Evolutionary conservation across 1,140 invertebrate species (phyloP), one percentile per base, ranked within the genome.

Genomic region (Frieseomelitta varia): DNA sequence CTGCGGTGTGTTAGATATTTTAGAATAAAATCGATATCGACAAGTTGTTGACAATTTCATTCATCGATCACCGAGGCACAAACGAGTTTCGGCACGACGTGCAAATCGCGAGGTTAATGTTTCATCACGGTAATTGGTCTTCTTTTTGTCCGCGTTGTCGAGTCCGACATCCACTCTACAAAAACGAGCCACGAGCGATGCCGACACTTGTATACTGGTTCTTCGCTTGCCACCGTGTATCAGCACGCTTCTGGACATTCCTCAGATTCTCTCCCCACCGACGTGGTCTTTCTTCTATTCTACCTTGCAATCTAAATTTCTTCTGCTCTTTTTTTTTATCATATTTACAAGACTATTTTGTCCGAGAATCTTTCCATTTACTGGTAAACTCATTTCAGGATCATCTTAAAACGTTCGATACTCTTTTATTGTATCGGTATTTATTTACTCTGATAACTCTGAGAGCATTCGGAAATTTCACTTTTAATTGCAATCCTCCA

Each of bases 71-170:
- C 19, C 82, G n/a, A 19, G 53, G 72, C n/a, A 80, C 78, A 67
- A 73, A 85, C 78, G 88, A 91, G 88, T 86, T 88, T 89, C 78
- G 79, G 81, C 14, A 53, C 27, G 19, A 58, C 27, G 84, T 79
- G 58, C 27, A 34, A 53, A 63, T 72, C 79, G 63, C 79, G 34
- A 51, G 73, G 77, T 79, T 79, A 77, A 65, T 69, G 88, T 90
- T 92, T 91, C 88, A 88, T 86, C 90, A 86, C 65, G 82, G 91
- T 92, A 92, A 92, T 93, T 92, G 90, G 89, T 92, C 91, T 88
- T 90, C 88, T 92, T 93, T 90, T 92, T 93, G 92, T 88, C 87
- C 90, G 87, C 86, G 87, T 88, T 80, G 86, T 73, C 81, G 83
- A 85, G 84, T 73, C 84, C 84, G 69, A 84, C 89, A 87, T 87